These are phyloP conservation scores for Tetramorium simillimum DNA, from an alignment of 1,140 invertebrate species.

Conservation along the genomic window DNA sequence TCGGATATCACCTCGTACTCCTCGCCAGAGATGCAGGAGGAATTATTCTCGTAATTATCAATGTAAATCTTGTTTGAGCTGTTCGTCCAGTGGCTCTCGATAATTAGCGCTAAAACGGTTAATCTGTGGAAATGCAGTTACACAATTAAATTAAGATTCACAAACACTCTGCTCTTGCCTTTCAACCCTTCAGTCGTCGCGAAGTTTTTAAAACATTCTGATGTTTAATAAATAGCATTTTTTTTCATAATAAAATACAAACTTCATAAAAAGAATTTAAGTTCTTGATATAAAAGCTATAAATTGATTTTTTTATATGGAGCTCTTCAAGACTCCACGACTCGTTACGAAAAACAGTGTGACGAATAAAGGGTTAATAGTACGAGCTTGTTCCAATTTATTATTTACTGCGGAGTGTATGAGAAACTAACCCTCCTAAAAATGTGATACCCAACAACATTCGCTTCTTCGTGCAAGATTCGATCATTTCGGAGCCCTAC, in stretches of 20 bases:
- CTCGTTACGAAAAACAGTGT: too few relatives aligned
- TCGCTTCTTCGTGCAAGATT: constrained; percentile 89
- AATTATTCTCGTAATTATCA: constrained; percentile 89
- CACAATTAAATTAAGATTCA: background rate
- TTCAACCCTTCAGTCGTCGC: too few relatives aligned
- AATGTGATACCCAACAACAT: constrained; percentile 88
- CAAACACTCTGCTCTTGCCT: background rate
- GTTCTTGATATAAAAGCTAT: too few relatives aligned
- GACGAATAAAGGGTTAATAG: background rate
- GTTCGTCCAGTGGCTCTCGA: constrained; percentile 91
- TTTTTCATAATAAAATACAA: too few relatives aligned
- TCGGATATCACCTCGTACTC: constrained; percentile 89
- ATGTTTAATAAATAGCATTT: too few relatives aligned
- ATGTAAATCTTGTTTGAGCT: constrained; percentile 86
- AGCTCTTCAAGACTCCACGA: too few relatives aligned
- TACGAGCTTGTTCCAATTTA: background rate
- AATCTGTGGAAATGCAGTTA: constrained; percentile 86
- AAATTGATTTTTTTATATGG: too few relatives aligned
- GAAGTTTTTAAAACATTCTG: too few relatives aligned
- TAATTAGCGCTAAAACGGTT: constrained; percentile 91
- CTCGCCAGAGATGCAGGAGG: constrained; percentile 90
- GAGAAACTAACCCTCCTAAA: constrained; percentile 87
- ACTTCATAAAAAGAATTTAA: too few relatives aligned
- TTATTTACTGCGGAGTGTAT: background rate
- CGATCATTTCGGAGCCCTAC: constrained; percentile 86